Percentiles rank a stretch among this genome's conserved stretches.
phyloP scores from a whole-genome alignment of 1,140 invertebrate genomes.

The Steinernema khuongi region DNA sequence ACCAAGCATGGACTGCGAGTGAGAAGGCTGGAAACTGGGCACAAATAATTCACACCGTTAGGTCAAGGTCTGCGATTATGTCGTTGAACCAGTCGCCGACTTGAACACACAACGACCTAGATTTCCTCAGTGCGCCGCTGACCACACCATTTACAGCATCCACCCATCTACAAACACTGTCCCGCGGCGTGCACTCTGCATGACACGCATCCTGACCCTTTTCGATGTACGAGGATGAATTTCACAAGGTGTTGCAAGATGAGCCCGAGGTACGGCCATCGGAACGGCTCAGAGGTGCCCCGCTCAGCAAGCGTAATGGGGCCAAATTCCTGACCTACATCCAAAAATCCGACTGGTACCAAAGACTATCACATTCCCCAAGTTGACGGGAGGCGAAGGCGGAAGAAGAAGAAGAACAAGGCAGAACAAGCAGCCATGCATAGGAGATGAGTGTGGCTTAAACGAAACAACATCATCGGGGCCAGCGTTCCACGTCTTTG shows the following conservation, averaged over 20 bases:
- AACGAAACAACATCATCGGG: no score
- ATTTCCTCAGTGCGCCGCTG: slow-evolving; percentile 6
- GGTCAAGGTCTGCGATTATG: slow-evolving; percentile 16
- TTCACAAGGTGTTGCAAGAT: not conserved
- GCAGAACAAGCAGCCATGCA: no score
- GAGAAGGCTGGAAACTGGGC: slow-evolving; percentile 16
- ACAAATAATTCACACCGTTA: slow-evolving; percentile 17
- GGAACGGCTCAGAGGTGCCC: not conserved
- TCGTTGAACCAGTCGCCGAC: slow-evolving; percentile 16
- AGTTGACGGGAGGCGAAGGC: not conserved
- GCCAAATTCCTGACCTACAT: slow-evolving; percentile 3
- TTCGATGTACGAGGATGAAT: not conserved
- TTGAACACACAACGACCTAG: slow-evolving; percentile 14
- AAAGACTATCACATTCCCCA: not conserved
- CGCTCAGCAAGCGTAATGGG: not conserved
- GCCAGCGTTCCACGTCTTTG: no score
- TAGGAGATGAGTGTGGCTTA: no score
- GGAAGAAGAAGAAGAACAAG: no score
- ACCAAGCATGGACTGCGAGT: not conserved
- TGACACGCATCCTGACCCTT: not conserved
- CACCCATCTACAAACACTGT: slow-evolving; percentile 13
- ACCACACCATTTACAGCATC: slow-evolving; percentile 14
- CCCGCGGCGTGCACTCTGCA: not conserved
- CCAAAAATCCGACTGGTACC: not conserved
- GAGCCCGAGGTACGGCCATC: not conserved